Conservation (phyloP, 2,888 invertebrate species). For the Platycheirus rosarum region DNA sequence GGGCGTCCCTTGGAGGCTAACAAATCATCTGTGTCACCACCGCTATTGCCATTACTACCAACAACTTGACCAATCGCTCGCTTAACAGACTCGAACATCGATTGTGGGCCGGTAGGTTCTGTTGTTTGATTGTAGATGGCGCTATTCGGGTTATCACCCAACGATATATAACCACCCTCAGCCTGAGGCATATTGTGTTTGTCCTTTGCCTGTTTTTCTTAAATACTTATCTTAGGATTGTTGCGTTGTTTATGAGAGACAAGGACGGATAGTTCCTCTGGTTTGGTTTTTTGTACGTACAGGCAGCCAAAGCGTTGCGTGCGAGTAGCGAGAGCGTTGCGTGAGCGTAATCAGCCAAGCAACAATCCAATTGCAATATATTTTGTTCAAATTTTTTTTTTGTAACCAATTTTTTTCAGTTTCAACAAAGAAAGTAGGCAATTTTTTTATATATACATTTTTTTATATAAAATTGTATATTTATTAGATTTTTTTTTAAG, state of each 20-base stretch:
- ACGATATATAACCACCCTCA: slow-evolving; percentile 82
- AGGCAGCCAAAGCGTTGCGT: slow-evolving; percentile 66
- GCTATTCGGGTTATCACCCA: slow-evolving; percentile 79
- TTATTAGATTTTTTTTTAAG: slow-evolving; percentile 18
- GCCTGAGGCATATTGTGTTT: slow-evolving; percentile 80
- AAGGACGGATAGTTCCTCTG: slow-evolving; percentile 19
- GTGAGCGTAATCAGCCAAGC: slow-evolving; percentile 68
- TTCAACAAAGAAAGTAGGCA: slow-evolving; percentile 48
- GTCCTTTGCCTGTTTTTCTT: slow-evolving; percentile 17
- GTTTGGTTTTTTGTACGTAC: slow-evolving; percentile 6
- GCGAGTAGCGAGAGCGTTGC: slow-evolving; percentile 64
- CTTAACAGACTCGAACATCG: slow-evolving; percentile 82
- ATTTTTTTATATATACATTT: slow-evolving; percentile 14
- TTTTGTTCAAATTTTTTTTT: slow-evolving; percentile 38
- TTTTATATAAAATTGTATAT: slow-evolving; percentile 22
- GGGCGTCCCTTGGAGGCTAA: slow-evolving; percentile 80
- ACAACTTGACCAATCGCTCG: slow-evolving; percentile 82
- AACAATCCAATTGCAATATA: slow-evolving; percentile 70
- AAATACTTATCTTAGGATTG: slow-evolving; percentile 65
- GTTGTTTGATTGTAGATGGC: slow-evolving; percentile 83
- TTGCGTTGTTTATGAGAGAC: background rate
- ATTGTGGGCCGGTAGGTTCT: slow-evolving; percentile 82
- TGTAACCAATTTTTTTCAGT: slow-evolving; percentile 45
- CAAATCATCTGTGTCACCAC: slow-evolving; percentile 79
- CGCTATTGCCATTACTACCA: slow-evolving; percentile 77